Evolutionary conservation across 2,113 vertebrate species (phyloP).

Genomic region (Rattus rattus): DNA sequence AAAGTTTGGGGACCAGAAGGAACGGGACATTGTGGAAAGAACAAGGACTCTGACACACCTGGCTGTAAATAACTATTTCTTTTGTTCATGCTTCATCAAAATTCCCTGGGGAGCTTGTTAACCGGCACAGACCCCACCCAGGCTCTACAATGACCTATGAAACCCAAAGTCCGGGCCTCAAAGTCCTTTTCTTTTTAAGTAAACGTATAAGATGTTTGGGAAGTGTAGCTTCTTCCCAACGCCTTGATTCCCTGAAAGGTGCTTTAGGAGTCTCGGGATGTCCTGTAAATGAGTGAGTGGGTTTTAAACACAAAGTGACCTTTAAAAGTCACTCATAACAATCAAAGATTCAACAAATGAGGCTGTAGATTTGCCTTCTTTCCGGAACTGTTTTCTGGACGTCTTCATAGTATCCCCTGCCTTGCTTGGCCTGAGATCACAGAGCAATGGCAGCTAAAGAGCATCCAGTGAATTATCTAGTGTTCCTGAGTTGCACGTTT

Average conservation of each 20-base stretch:
- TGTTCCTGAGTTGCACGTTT: neutral
- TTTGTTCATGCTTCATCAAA: neutral
- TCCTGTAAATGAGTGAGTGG: neutral
- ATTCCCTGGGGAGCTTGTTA: neutral
- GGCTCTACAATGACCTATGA: neutral
- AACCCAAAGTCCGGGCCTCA: neutral
- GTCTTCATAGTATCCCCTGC: neutral
- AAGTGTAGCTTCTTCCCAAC: neutral
- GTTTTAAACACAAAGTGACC: neutral
- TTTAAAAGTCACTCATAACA: neutral
- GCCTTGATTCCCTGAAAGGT: neutral
- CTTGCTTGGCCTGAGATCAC: neutral
- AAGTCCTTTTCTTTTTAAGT: neutral
- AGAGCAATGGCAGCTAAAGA: neutral
- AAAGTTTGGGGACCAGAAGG: neutral
- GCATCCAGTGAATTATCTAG: conserved; percentile 1
- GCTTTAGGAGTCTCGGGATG: neutral
- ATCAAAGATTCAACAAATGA: neutral
- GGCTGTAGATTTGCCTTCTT: neutral
- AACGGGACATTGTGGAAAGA: neutral
- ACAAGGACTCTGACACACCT: neutral
- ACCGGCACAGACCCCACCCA: neutral
- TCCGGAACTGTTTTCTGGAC: neutral
- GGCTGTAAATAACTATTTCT: neutral
- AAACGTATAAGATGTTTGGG: neutral